Conservation (phyloP, 2,113 vertebrate genomes). For the Mus musculus region GRCm39 chr10:5335001-5335500, state of each 20-base stretch:
- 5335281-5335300: no score
- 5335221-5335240: no score
- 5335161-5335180: neutral
- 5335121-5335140: neutral
- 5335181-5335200: neutral
- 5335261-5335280: neutral
- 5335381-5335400: no score
- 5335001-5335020: neutral
- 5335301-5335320: neutral
- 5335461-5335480: neutral
- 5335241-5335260: no score
- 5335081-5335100: neutral
- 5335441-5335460: neutral
- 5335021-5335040: neutral
- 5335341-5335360: neutral
- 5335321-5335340: neutral
- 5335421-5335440: neutral
- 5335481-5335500: neutral
- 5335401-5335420: neutral
- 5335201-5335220: neutral
- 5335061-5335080: neutral
- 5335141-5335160: neutral
- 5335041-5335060: neutral
- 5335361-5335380: neutral
- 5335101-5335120: neutral